phyloP scores from a whole-genome alignment of 2,888 invertebrate species.

The Pristionchus japonicus region DNA sequence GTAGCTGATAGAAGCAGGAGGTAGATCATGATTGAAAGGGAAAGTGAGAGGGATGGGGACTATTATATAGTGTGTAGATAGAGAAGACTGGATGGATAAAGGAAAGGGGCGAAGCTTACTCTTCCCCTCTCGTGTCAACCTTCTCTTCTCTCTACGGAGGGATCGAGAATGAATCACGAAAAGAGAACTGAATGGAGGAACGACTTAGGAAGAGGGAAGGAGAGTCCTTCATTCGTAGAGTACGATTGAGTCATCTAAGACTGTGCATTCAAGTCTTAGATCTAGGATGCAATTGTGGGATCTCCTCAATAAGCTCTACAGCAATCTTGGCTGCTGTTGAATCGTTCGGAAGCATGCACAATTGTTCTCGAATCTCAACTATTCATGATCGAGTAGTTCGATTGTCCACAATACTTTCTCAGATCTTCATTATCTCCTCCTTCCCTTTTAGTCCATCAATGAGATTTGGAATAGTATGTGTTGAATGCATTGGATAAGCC shows the following conservation, averaged over 20 bases:
- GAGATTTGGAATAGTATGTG: not conserved
- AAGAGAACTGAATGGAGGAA: not conserved
- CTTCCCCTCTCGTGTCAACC: not conserved
- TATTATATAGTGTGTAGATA: slow-evolving; percentile 33
- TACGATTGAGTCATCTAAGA: not conserved
- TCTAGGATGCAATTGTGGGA: not conserved
- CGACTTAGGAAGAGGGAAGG: not conserved
- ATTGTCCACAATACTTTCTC: not conserved
- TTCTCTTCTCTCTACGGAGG: not conserved
- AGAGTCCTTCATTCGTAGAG: not conserved
- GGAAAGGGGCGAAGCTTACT: slow-evolving; percentile 20
- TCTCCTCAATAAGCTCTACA: not conserved
- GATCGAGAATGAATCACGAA: not conserved
- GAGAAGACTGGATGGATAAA: slow-evolving; percentile 26
- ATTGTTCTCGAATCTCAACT: too few relatives aligned
- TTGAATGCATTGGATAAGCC: not conserved
- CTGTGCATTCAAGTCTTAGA: not conserved
- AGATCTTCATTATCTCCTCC: not conserved
- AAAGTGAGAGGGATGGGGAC: not conserved
- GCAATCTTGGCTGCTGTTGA: not conserved
- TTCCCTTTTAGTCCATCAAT: too few relatives aligned
- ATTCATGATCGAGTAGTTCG: too few relatives aligned
- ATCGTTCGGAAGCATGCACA: not conserved
- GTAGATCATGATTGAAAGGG: slow-evolving; percentile 38
- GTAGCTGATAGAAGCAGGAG: slow-evolving; percentile 13